Percentiles rank a stretch among this genome's conserved stretches.
Evolutionary conservation across 2,888 invertebrate genomes (phyloP).

Genomic region (Cheiracanthium punctorium): DNA sequence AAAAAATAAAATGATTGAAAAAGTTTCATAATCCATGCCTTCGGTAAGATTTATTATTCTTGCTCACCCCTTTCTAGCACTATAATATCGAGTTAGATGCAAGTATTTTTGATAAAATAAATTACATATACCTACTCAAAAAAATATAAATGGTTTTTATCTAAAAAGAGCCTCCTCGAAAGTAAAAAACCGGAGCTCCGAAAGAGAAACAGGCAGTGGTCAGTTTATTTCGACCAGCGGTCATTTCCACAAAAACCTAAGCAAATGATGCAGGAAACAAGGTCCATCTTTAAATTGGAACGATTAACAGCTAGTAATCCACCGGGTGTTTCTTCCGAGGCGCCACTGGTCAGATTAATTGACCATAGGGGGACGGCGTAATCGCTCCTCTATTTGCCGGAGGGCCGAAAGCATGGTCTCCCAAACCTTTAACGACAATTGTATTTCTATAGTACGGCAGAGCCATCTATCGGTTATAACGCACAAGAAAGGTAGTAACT

Average conservation of each 20-base stretch:
- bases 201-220: slow-evolving; percentile 15
- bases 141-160: too few relatives aligned
- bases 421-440: background rate
- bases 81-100: too few relatives aligned
- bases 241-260: slow-evolving; percentile 35
- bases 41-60: too few relatives aligned
- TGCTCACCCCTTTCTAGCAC: too few relatives aligned
- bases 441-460: slow-evolving; percentile 48
- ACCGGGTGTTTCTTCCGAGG: slow-evolving; percentile 33
- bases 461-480: slow-evolving; percentile 66
- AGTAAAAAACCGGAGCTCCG: too few relatives aligned
- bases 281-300: slow-evolving; percentile 50
- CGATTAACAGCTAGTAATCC: slow-evolving; percentile 68
- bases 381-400: slow-evolving; percentile 17
- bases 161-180: too few relatives aligned
- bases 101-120: too few relatives aligned
- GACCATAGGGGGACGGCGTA: slow-evolving; percentile 60
- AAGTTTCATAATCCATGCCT: too few relatives aligned
- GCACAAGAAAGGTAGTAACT: slow-evolving; percentile 53
- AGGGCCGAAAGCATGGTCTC: background rate
- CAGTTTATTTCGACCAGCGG: slow-evolving; percentile 48
- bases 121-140: too few relatives aligned
- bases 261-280: slow-evolving; percentile 61
- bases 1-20: too few relatives aligned
- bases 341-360: slow-evolving; percentile 54